Evolutionary conservation across 1,140 invertebrate genomes (phyloP).

Genomic region (Tetramorium parvispinum): DNA sequence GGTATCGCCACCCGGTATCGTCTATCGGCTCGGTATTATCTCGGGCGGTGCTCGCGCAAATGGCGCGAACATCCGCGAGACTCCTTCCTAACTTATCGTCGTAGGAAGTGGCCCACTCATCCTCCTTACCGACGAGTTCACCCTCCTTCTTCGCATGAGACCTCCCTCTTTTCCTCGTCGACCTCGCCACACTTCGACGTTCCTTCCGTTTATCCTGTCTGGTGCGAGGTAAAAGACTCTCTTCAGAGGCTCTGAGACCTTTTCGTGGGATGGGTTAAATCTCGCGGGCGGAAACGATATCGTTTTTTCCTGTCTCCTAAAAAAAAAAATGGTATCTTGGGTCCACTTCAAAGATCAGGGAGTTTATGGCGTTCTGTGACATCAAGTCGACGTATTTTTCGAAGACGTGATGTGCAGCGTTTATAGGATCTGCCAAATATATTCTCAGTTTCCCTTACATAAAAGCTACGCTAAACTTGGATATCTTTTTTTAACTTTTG

Average conservation of each 20-base stretch:
- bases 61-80: slow-evolving; percentile 83
- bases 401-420: background rate
- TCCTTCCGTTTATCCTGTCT: slow-evolving; percentile 70
- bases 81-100: slow-evolving; percentile 83
- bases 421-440: background rate
- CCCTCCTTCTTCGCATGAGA: background rate
- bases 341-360: slow-evolving; percentile 28
- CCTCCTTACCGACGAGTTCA: slow-evolving; percentile 58
- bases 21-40: slow-evolving; percentile 79
- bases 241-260: slow-evolving; percentile 44
- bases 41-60: slow-evolving; percentile 80
- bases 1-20: slow-evolving; percentile 76
- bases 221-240: slow-evolving; percentile 62
- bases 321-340: background rate
- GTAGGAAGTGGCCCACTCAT: slow-evolving; percentile 80
- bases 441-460: background rate
- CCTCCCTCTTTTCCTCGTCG: slow-evolving; percentile 7
- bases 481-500: slow-evolving; percentile 1
- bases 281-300: slow-evolving; percentile 42
- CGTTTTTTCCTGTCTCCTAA: slow-evolving; percentile 47
- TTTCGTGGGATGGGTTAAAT: slow-evolving; percentile 46
- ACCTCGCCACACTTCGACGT: slow-evolving; percentile 29
- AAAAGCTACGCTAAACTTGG: background rate
- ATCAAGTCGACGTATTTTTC: background rate
- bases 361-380: background rate